Base-by-base conservation (phyloP, 2,113 vertebrate genomes). In the Ptyas mucosa region DNA sequence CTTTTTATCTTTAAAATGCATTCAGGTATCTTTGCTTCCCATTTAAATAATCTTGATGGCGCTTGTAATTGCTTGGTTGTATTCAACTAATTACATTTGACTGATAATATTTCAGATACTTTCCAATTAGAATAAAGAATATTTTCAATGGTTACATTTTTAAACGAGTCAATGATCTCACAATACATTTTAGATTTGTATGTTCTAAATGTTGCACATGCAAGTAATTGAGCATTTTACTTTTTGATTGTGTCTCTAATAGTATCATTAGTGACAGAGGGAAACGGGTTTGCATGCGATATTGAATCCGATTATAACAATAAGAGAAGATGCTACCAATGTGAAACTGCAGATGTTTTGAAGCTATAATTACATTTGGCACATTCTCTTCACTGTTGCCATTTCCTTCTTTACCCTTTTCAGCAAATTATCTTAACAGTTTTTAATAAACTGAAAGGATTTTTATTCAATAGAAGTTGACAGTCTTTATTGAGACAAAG, bases 361-460 rank as follows among this genome's bases (percentile, higher is more conserved):
- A 92, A 92, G 88, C 52, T 92, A 57, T 92, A 89, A 92, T 92
- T 92, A 81, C 53, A 58, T 89, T 92, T 92, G 87, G 39, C 92
- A 92, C 53, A 49, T 57, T 34, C 21, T 43, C 18, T 92, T 88
- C 92, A 51, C 55, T 89, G 88, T 89, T 92, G 49, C 64, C 64
- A 51, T 55, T 85, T 88, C 26, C 89, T 85, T 92, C 92, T 81
- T 89, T 75, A 34, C 11, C 53, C 87, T 85, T 54, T 85, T 75
- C 29, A 89, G 26, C 53, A 92, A 85, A 92, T 92, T 85, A 58
- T 89, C 88, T 89, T 57, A 85, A 89, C 53, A 57, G 51, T 92
- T 89, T 92, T 81, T 89, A 88, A 92, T 89, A 89, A 85, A 54
- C 64, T 85, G 57, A 57, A 89, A 92, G 29, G 34, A 89, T 58